phyloP scores from a whole-genome alignment of 2,888 invertebrate species.

The Aspidiotus rigidus region DNA sequence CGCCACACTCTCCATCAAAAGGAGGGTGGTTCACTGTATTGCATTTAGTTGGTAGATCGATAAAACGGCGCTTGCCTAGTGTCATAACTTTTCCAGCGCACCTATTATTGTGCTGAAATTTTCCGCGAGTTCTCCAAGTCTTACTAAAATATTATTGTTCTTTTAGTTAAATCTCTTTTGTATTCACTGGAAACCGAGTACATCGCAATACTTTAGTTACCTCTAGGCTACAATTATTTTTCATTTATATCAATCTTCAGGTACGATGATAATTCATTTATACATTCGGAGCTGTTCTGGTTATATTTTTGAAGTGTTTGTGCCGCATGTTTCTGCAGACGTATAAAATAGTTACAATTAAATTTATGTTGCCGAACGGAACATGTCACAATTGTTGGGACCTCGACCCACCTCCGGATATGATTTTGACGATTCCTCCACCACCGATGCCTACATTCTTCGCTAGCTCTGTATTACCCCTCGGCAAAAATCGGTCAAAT shows the following conservation, averaged over 20 bases:
- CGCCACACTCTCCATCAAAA: no score
- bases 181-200: no score
- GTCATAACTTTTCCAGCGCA: background rate
- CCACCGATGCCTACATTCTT: slow-evolving; percentile 74
- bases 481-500: slow-evolving; percentile 42
- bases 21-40: background rate
- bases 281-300: background rate
- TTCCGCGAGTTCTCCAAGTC: no score
- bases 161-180: no score
- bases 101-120: no score
- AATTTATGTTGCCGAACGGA: slow-evolving; percentile 40
- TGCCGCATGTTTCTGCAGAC: no score
- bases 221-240: no score
- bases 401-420: slow-evolving; percentile 70
- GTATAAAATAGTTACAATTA: slow-evolving; percentile 38
- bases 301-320: background rate
- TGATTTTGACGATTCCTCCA: slow-evolving; percentile 72
- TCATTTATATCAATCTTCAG: no score
- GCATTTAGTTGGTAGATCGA: background rate
- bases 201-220: no score
- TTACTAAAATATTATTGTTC: no score
- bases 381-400: slow-evolving; percentile 45
- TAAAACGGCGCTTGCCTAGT: slow-evolving; percentile 3
- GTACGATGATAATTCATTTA: no score
- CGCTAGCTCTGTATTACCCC: slow-evolving; percentile 43